A percentile compares a stretch with the other conserved stretches of the same genome.
Evolutionary conservation across 1,140 invertebrate genomes (phyloP).

Genomic region (Danaus melanippus): DNA sequence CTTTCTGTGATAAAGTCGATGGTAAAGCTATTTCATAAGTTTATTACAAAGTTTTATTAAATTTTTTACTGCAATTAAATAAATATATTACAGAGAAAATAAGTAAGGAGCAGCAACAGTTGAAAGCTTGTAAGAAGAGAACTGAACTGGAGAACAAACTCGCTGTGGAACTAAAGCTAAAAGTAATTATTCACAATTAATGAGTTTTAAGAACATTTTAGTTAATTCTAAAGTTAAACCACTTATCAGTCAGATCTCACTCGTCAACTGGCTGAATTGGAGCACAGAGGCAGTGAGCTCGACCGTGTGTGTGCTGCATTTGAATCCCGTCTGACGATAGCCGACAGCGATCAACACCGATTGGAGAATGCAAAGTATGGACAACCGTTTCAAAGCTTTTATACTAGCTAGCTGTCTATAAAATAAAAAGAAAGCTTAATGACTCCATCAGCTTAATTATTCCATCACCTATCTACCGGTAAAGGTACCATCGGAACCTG

Average conservation of each 20-base stretch:
- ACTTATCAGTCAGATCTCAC: conserved; percentile 45
- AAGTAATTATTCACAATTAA: conserved; percentile 31
- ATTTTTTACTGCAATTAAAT: neutral
- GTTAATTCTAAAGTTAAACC: too few species aligned
- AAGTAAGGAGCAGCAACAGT: conserved; percentile 35
- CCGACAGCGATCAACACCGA: conserved; percentile 47
- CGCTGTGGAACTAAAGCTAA: conserved; percentile 38
- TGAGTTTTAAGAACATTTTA: too few species aligned
- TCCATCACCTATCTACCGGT: too few species aligned
- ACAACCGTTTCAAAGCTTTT: too few species aligned
- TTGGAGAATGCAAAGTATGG: conserved; percentile 56
- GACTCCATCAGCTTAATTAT: too few species aligned
- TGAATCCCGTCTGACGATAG: conserved; percentile 38
- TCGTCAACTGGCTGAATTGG: conserved; percentile 37
- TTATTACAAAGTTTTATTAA: neutral
- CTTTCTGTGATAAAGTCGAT: conserved; percentile 34
- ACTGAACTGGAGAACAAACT: conserved; percentile 44
- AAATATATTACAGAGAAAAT: conserved; percentile 41
- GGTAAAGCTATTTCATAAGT: conserved; percentile 21
- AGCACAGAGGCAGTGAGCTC: conserved; percentile 31
- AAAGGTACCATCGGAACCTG: too few species aligned
- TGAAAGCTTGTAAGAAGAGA: conserved; percentile 45
- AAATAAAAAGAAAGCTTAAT: too few species aligned
- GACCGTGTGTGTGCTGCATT: conserved; percentile 41
- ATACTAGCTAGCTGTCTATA: too few species aligned